These are phyloP conservation scores for Balaenoptera acutorostrata DNA, from an alignment of 2,113 vertebrate genomes.

Conservation along the genomic window DNA sequence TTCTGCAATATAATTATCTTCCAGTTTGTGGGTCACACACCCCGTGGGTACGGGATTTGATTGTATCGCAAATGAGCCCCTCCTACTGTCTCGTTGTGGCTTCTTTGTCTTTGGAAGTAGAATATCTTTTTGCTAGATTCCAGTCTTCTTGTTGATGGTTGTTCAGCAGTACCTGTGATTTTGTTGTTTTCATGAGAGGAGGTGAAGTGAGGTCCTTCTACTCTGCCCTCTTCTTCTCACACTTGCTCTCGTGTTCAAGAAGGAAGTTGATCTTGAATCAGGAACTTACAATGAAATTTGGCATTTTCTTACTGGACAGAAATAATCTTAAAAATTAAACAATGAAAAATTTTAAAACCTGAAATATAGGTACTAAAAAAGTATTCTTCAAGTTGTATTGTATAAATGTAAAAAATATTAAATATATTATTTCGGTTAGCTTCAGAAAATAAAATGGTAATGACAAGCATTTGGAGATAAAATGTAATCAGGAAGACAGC, in stretches of 20 bases:
- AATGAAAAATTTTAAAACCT: neutral
- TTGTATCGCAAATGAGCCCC: neutral
- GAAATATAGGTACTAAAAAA: neutral
- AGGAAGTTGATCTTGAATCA: neutral
- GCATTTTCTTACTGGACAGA: neutral
- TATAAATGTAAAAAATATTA: neutral
- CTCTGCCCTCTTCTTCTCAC: neutral
- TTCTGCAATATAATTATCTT: neutral
- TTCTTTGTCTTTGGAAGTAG: neutral
- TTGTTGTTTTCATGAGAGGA: neutral
- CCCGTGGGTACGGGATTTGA: neutral
- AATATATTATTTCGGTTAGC: neutral
- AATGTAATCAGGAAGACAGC: neutral
- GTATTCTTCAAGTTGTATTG: neutral
- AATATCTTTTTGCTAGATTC: neutral
- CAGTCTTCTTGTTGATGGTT: neutral
- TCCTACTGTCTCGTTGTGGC: neutral
- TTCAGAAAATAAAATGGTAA: neutral
- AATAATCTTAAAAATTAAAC: neutral
- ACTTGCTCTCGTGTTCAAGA: neutral
- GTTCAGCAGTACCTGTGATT: neutral
- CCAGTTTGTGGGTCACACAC: neutral
- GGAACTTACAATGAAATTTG: rapidly evolving
- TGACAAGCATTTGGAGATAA: neutral
- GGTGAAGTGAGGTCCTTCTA: neutral